Conservation (phyloP, 2,888 invertebrate genomes). For the Zygothrica quintamaculata region DNA sequence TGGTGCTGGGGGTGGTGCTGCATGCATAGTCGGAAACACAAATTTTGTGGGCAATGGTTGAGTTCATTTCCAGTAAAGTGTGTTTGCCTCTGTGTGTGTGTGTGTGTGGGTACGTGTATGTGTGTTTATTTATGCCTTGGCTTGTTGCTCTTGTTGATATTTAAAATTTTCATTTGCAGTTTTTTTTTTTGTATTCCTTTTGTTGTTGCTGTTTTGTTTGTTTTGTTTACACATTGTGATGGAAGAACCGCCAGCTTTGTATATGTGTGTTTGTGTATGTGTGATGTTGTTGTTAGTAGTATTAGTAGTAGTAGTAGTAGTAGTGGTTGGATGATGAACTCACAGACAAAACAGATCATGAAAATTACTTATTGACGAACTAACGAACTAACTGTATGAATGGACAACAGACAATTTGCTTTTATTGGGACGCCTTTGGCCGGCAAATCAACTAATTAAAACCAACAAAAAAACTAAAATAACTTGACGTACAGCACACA, state of each 20-base stretch:
- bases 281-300: too few species aligned
- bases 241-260: conserved; percentile 10
- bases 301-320: conserved; percentile 8
- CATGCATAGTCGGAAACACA: conserved; percentile 45
- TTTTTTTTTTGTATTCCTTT: conserved; percentile 37
- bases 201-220: conserved; percentile 29
- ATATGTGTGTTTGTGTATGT: not conserved
- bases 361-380: conserved; percentile 59
- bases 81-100: conserved; percentile 6
- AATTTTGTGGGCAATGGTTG: conserved; percentile 47
- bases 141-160: conserved; percentile 45
- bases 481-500: conserved; percentile 31
- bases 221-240: conserved; percentile 63
- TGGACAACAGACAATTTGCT: conserved; percentile 65
- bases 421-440: conserved; percentile 41
- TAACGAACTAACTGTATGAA: conserved; percentile 36
- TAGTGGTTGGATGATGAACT: conserved; percentile 33
- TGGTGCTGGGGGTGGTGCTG: conserved; percentile 10
- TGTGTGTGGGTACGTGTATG: not conserved
- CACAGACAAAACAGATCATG: conserved; percentile 47
- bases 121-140: conserved; percentile 66
- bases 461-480: conserved; percentile 20
- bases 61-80: conserved; percentile 60
- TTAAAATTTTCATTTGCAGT: conserved; percentile 77
- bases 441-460: conserved; percentile 70